Evolutionary conservation across 2,113 vertebrate species (phyloP).

Genomic region (Sakesphorus luctuosus): DNA sequence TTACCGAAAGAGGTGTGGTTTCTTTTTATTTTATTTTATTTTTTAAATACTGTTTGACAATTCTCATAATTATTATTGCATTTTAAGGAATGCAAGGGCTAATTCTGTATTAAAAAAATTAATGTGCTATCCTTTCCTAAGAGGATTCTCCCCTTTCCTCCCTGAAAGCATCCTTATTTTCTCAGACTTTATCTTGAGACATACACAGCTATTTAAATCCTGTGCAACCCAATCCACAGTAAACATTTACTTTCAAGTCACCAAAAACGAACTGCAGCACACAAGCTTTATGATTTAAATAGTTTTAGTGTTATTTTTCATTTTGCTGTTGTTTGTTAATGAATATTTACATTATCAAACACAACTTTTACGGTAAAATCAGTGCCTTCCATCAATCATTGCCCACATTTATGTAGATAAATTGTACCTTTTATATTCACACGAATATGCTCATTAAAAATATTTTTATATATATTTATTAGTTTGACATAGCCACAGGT

Average conservation of each 20-base stretch:
- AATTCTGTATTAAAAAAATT: neutral
- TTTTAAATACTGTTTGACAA: neutral
- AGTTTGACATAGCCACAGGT: neutral
- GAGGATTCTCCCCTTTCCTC: neutral
- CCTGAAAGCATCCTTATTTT: neutral
- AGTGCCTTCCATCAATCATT: neutral
- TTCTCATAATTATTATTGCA: neutral
- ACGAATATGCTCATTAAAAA: neutral
- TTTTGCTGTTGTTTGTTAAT: neutral
- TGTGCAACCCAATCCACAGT: neutral
- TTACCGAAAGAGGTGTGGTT: neutral
- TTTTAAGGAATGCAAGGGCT: neutral
- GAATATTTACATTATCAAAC: neutral
- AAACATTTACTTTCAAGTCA: neutral
- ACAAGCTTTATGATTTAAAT: neutral
- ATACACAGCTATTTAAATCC: neutral
- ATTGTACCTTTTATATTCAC: neutral
- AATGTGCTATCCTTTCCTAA: neutral
- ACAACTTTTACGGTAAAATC: neutral
- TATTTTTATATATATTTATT: neutral
- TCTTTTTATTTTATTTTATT: neutral
- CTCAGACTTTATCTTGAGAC: neutral
- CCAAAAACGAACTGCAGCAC: neutral
- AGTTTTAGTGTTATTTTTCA: neutral
- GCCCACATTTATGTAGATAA: neutral